phyloP scores from a whole-genome alignment of 2,888 invertebrate genomes.

The Podabrus alpinus region DNA sequence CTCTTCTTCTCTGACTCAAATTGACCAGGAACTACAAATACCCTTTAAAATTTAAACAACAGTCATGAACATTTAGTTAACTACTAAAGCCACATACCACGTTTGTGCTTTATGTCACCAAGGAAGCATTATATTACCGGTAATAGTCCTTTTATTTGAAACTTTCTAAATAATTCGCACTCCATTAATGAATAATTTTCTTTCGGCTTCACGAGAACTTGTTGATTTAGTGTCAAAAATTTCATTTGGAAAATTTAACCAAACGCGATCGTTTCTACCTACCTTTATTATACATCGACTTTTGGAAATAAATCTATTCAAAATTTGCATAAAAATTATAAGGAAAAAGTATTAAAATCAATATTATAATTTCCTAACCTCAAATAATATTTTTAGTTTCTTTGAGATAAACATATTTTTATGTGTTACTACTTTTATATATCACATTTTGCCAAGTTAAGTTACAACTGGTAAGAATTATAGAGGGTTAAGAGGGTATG shows the following conservation, averaged over 20 bases:
- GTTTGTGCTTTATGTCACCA: background rate
- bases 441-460: conserved; percentile 35
- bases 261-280: background rate
- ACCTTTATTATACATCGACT: background rate
- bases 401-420: background rate
- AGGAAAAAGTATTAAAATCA: background rate
- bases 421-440: conserved; percentile 2
- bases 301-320: too few relatives aligned
- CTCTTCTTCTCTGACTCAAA: conserved; percentile 20
- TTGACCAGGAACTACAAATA: conserved; percentile 13
- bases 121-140: background rate
- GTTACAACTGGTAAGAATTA: conserved; percentile 28
- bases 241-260: background rate
- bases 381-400: background rate
- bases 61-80: conserved; percentile 9
- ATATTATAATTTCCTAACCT: background rate
- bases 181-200: background rate
- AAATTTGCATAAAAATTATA: too few relatives aligned
- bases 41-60: conserved; percentile 24
- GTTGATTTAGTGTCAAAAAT: background rate
- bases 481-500: conserved; percentile 29
- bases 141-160: background rate
- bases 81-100: background rate
- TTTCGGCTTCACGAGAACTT: background rate
- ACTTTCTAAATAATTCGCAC: background rate